Evolutionary conservation across 2,888 invertebrate species (phyloP).

Genomic region (Spatulosminthurus flaviceps): DNA sequence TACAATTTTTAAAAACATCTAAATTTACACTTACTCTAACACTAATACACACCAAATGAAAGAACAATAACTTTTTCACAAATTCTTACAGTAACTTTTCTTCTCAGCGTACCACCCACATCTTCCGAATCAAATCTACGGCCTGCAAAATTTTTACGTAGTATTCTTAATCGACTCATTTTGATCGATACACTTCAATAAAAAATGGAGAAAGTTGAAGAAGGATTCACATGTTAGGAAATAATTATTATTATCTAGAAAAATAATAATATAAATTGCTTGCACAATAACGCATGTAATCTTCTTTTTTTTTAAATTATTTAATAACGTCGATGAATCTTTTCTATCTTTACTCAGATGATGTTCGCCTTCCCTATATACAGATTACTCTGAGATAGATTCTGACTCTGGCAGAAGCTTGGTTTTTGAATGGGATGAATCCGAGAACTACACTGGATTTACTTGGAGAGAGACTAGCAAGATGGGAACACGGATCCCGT

Average conservation of each 20-base stretch:
- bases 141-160: constrained; percentile 58
- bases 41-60: not conserved
- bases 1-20: no score
- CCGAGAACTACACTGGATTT: not conserved
- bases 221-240: no score
- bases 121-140: constrained; percentile 61
- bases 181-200: not conserved
- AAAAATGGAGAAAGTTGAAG: no score
- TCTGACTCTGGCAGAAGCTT: not conserved
- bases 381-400: not conserved
- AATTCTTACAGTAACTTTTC: constrained; percentile 61
- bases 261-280: no score
- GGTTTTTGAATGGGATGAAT: constrained; percentile 15
- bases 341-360: not conserved
- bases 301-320: no score
- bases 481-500: constrained; percentile 37
- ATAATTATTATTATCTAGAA: no score
- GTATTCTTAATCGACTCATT: constrained; percentile 62
- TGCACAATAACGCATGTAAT: no score
- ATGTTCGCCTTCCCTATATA: not conserved
- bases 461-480: not conserved
- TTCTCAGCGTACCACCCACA: constrained; percentile 53
- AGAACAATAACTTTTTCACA: not conserved
- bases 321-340: not conserved
- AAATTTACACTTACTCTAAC: no score